These are phyloP conservation scores for Andrena bicolor DNA, from an alignment of 2,888 invertebrate species.

Conservation along the genomic window DNA sequence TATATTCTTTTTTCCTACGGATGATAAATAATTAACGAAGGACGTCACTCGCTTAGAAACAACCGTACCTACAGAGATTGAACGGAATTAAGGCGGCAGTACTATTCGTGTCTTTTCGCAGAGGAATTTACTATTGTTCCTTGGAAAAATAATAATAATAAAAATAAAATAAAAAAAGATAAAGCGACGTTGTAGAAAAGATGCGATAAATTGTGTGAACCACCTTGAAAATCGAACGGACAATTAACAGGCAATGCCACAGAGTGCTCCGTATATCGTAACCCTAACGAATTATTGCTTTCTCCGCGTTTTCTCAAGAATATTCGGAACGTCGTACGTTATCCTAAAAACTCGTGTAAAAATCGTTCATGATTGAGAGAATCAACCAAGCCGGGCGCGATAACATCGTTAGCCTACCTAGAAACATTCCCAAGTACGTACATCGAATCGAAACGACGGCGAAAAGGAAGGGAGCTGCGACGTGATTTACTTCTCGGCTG, in stretches of 20 bases:
- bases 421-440: slow-evolving; percentile 21
- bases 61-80: slow-evolving; percentile 17
- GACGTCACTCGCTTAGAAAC: slow-evolving; percentile 21
- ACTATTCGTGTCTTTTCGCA: slow-evolving; percentile 23
- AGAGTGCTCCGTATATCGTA: slow-evolving; percentile 73
- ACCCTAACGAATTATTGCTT: slow-evolving; percentile 77
- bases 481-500: slow-evolving; percentile 36
- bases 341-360: slow-evolving; percentile 72
- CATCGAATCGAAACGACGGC: slow-evolving; percentile 24
- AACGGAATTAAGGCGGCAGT: slow-evolving; percentile 16
- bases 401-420: slow-evolving; percentile 29
- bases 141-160: neutral
- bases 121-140: slow-evolving; percentile 10
- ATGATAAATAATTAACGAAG: slow-evolving; percentile 51
- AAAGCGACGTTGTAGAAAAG: slow-evolving; percentile 2
- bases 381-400: slow-evolving; percentile 62
- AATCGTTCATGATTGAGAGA: slow-evolving; percentile 70
- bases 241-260: slow-evolving; percentile 75
- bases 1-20: slow-evolving; percentile 22
- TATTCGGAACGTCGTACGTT: slow-evolving; percentile 64
- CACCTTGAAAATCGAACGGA: slow-evolving; percentile 20
- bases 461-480: slow-evolving; percentile 2
- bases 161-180: neutral
- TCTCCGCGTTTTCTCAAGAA: slow-evolving; percentile 67
- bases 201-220: slow-evolving; percentile 12